These are phyloP conservation scores for Caenorhabditis becei DNA, from an alignment of 2,888 invertebrate genomes.

Conservation along the genomic window DNA sequence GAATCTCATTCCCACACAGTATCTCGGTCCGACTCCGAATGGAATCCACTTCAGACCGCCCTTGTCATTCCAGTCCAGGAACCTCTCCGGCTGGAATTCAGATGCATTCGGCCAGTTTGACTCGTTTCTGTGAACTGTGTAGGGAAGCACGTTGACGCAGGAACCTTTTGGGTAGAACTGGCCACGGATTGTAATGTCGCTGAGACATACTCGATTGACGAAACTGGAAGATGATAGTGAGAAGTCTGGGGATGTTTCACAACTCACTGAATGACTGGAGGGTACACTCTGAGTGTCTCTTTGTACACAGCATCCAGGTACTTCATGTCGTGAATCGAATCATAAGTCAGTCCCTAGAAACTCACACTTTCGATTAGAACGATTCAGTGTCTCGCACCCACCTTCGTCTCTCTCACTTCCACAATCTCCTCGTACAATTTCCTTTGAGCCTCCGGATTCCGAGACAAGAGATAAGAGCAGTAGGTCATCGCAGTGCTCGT, in stretches of 20 bases:
- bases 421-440: conserved; percentile 83
- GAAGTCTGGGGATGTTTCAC: neutral
- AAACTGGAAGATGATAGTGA: no score
- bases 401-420: conserved; percentile 70
- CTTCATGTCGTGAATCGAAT: conserved; percentile 66
- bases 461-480: conserved; percentile 83
- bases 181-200: conserved; percentile 65
- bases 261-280: conserved; percentile 75
- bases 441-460: conserved; percentile 83
- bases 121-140: conserved; percentile 61
- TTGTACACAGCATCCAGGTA: conserved; percentile 79
- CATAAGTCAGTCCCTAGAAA: conserved; percentile 58
- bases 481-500: conserved; percentile 84
- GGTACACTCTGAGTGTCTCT: conserved; percentile 76
- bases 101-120: conserved; percentile 71
- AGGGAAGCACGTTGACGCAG: conserved; percentile 50
- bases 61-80: conserved; percentile 61
- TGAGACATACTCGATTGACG: conserved; percentile 66
- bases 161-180: conserved; percentile 65
- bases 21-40: conserved; percentile 77
- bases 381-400: no score
- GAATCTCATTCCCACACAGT: conserved; percentile 78
- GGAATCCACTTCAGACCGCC: conserved; percentile 74
- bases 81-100: conserved; percentile 74
- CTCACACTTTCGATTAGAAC: no score